Evolutionary conservation across 2,888 invertebrate species (phyloP), one percentile per base, ranked within the genome.

Genomic region (Chymomyza caudatula): DNA sequence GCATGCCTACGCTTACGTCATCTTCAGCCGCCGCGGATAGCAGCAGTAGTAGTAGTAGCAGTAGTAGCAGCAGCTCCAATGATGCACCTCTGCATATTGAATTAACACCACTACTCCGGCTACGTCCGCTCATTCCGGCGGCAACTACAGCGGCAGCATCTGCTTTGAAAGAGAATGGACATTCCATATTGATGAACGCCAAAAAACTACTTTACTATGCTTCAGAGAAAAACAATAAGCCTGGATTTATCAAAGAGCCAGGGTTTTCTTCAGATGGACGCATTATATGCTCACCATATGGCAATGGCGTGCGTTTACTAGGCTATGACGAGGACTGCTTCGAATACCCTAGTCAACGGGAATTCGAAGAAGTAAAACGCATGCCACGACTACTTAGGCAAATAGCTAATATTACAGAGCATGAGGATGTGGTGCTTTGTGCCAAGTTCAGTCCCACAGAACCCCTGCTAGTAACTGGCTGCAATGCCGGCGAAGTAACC

Each of bases 241-340:
- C 95, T 73, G 97, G 97, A 0, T 97, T 96, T 81, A 98, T 98
- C 63, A 98, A 98, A 91, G 98, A 98, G 88, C 91, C 97, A 53
- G 96, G 96, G 82, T 98, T 96, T 90, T 97, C 97, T 1, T 92
- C 95, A 1, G 97, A 98, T 88, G 98, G 98, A 0, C 92, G 97
- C 57, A 91, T 98, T 8, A 94, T 98, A 25, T 96, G 96, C 87
- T 98, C 97, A 0, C 98, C 98, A 0, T 97, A 94, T 89, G 96
- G 94, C 0, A 94, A 93, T 84, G 97, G 98, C 29, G 93, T 97
- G 68, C 92, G 98, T n/a, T 91, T 98, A 3, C 90, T 98, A 22
- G 94, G 95, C 0, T 96, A 97, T 78, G 94, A 94, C 80, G 92
- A 93, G 6, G 91, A 93, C 56, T 96, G 97, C 88, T 92, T 94